Percentiles rank a stretch among this genome's conserved stretches.
These are phyloP conservation scores for Chesias legatella DNA, from an alignment of 2,888 invertebrate species.

Conservation along the genomic window DNA sequence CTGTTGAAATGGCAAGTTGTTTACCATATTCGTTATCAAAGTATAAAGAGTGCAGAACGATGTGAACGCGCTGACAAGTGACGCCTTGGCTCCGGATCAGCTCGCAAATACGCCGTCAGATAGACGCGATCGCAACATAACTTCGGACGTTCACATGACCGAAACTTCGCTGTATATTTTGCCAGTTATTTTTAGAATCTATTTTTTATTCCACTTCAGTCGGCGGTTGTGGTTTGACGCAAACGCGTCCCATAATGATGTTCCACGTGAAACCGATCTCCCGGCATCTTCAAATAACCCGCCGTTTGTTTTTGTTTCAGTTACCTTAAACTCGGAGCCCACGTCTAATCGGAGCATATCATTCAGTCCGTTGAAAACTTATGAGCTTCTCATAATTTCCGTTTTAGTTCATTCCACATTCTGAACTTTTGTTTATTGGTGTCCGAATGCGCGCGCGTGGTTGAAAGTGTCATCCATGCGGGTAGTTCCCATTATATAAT, in stretches of 20 bases:
- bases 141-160: slow-evolving; percentile 63
- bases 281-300: slow-evolving; percentile 35
- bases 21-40: slow-evolving; percentile 63
- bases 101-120: slow-evolving; percentile 45
- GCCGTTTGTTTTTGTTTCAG: slow-evolving; percentile 64
- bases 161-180: slow-evolving; percentile 57
- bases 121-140: slow-evolving; percentile 34
- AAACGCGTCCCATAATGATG: slow-evolving; percentile 47
- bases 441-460: slow-evolving; percentile 71
- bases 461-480: slow-evolving; percentile 77
- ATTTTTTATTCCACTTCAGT: slow-evolving; percentile 67
- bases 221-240: slow-evolving; percentile 59
- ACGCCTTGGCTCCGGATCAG: slow-evolving; percentile 67
- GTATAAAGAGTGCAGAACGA: slow-evolving; percentile 43
- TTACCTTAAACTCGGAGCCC: slow-evolving; percentile 66
- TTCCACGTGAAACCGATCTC: slow-evolving; percentile 32
- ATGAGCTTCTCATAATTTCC: slow-evolving; percentile 68
- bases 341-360: slow-evolving; percentile 63
- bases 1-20: slow-evolving; percentile 51
- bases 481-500: slow-evolving; percentile 72
- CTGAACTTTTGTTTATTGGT: slow-evolving; percentile 64
- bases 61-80: slow-evolving; percentile 54
- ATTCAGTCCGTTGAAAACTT: slow-evolving; percentile 60
- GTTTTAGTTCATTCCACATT: slow-evolving; percentile 69
- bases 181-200: slow-evolving; percentile 61